Percentiles rank a stretch among this genome's conserved stretches.
Conservation (phyloP, 2,888 invertebrate species). For the Epistrophella euchroma region DNA sequence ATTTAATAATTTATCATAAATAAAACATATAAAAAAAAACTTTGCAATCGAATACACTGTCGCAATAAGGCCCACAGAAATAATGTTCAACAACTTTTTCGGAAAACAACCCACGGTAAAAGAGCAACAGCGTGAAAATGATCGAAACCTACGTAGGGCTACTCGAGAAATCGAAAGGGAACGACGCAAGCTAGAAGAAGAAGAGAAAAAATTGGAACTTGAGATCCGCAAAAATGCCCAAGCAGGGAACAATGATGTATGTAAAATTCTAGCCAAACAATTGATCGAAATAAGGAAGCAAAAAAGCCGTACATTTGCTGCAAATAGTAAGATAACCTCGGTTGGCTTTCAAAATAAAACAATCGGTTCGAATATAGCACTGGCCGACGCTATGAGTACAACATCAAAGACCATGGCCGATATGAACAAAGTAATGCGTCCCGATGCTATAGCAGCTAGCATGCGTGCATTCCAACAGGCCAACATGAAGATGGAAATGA, state of each 20-base stretch:
- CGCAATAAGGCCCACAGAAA: too few species aligned
- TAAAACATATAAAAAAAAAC: neutral
- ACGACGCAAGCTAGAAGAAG: constrained; percentile 91
- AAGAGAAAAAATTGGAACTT: constrained; percentile 95
- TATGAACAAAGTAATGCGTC: constrained; percentile 94
- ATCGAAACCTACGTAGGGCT: constrained; percentile 91
- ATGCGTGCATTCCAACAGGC: constrained; percentile 94
- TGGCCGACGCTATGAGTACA: constrained; percentile 94
- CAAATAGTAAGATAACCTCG: constrained; percentile 91
- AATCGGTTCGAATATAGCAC: constrained; percentile 94
- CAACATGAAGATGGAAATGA: constrained; percentile 96
- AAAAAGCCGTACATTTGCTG: constrained; percentile 91
- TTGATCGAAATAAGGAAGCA: constrained; percentile 94
- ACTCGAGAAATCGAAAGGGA: constrained; percentile 94
- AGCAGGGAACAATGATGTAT: constrained; percentile 93
- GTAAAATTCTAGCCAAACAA: constrained; percentile 94
- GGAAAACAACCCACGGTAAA: constrained; percentile 87
- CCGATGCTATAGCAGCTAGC: constrained; percentile 92
- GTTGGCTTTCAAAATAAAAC: constrained; percentile 94
- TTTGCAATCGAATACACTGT: neutral
- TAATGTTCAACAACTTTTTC: constrained; percentile 85
- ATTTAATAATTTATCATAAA: too few species aligned
- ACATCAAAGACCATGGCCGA: constrained; percentile 95
- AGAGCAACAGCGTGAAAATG: constrained; percentile 93
- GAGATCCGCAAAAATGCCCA: constrained; percentile 96